Percentiles rank a stretch among this genome's conserved stretches.
These are phyloP conservation scores for Phaethornis superciliosus DNA, from an alignment of 2,113 vertebrate species.

Conservation along the genomic window DNA sequence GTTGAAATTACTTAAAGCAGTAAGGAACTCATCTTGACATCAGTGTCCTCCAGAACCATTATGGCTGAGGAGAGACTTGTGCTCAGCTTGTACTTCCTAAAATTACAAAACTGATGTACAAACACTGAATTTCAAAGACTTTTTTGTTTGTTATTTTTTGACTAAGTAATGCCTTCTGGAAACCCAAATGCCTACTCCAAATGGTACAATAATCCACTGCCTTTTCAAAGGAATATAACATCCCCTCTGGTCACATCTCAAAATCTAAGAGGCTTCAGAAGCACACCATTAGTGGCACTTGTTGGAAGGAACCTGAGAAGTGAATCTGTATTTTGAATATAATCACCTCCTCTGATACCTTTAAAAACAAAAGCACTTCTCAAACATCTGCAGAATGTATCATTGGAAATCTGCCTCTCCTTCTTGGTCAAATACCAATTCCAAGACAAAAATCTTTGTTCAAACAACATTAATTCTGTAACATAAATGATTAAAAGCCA, in stretches of 20 bases:
- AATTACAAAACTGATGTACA: neutral
- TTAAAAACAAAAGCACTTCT: constrained; percentile 32
- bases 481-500: constrained; percentile 11
- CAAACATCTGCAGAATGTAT: constrained; percentile 46
- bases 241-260: neutral
- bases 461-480: neutral
- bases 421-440: constrained; percentile 6
- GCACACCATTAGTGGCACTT: neutral
- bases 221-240: neutral
- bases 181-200: neutral
- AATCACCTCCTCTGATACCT: constrained; percentile 12
- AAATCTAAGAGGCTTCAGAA: neutral
- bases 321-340: constrained; percentile 18
- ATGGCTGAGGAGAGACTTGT: neutral
- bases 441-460: constrained; percentile 30
- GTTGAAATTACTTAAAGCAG: constrained; percentile 16
- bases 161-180: neutral
- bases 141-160: neutral
- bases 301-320: neutral
- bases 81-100: neutral
- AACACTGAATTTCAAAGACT: neutral
- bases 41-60: neutral
- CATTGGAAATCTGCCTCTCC: constrained; percentile 21
- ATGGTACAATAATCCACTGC: neutral
- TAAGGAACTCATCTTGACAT: constrained; percentile 6